A percentile compares a stretch with the other conserved stretches of the same genome.
Evolutionary conservation across 2,113 vertebrate species (phyloP).

Genomic region (Ammospiza nelsoni): DNA sequence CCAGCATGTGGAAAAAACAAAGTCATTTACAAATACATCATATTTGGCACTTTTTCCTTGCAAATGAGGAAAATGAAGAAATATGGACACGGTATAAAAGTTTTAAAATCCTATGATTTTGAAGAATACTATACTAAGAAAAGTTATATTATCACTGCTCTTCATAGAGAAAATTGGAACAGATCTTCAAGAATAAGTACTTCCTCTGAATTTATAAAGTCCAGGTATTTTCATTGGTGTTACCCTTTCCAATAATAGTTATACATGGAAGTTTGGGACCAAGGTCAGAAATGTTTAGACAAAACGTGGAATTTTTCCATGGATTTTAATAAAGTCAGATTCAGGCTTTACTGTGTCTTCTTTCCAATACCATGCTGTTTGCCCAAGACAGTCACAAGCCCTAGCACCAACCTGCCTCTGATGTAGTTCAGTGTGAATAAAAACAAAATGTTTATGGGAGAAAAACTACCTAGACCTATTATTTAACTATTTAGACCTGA

Average conservation of each 20-base stretch:
- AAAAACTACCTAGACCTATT: neutral
- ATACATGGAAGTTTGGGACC: neutral
- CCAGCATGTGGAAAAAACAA: neutral
- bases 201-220: neutral
- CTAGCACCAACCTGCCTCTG: neutral
- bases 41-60: neutral
- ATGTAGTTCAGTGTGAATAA: neutral
- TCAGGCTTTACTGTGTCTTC: neutral
- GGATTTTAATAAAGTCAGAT: neutral
- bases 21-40: neutral
- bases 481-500: neutral
- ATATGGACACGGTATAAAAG: neutral
- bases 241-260: neutral
- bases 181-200: neutral
- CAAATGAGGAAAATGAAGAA: neutral
- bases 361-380: neutral
- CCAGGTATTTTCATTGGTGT: neutral
- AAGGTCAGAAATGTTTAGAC: neutral
- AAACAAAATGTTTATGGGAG: neutral
- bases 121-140: neutral
- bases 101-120: neutral
- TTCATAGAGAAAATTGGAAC: neutral
- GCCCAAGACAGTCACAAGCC: neutral
- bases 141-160: neutral
- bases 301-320: neutral